Evolutionary conservation across 2,888 invertebrate species (phyloP).

Genomic region (Coecobrya sp.): DNA sequence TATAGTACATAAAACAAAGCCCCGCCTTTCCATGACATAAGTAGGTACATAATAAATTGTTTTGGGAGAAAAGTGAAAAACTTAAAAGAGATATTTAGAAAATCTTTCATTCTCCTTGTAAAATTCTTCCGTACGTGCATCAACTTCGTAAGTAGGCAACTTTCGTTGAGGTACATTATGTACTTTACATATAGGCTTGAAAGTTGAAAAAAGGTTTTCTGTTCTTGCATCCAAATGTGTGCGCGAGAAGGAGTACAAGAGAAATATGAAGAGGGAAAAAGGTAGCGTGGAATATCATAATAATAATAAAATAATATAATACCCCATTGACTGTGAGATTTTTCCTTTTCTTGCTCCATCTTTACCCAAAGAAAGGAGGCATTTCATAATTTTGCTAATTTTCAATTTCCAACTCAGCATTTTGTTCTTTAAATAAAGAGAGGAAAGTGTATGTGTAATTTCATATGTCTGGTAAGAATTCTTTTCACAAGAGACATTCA

Average conservation of each 20-base stretch:
- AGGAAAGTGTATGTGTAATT: not conserved
- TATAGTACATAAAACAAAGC: not conserved
- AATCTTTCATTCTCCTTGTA: constrained; percentile 31
- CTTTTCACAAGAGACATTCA: constrained; percentile 10
- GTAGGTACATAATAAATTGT: constrained; percentile 23
- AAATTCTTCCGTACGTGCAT: constrained; percentile 14
- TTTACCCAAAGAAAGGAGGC: not conserved
- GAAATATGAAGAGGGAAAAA: not conserved
- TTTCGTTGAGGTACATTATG: not conserved
- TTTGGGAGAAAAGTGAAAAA: constrained; percentile 15
- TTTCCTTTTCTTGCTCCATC: not conserved
- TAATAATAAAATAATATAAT: constrained; percentile 38
- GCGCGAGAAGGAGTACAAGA: not conserved
- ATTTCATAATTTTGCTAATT: constrained; percentile 78
- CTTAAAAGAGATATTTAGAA: constrained; percentile 16
- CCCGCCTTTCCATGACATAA: not conserved
- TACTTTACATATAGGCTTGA: no score
- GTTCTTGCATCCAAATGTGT: not conserved
- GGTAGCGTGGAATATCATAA: not conserved
- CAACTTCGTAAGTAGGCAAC: constrained; percentile 5
- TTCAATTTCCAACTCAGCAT: constrained; percentile 37
- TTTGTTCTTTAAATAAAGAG: not conserved
- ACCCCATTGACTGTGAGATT: constrained; percentile 1
- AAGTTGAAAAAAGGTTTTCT: not conserved
- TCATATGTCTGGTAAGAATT: constrained; percentile 13